phyloP scores from a whole-genome alignment of 2,888 invertebrate species.

The Tinea semifulvella region DNA sequence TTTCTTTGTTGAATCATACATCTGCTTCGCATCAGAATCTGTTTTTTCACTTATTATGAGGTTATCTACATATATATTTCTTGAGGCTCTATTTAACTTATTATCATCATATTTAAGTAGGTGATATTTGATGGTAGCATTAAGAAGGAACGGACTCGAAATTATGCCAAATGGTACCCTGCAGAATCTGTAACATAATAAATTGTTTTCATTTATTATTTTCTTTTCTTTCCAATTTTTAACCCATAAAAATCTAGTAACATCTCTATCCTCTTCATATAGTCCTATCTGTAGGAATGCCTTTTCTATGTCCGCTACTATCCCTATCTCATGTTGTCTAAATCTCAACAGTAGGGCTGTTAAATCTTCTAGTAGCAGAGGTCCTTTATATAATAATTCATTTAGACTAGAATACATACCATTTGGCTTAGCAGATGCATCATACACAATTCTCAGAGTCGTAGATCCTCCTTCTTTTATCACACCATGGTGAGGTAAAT shows the following conservation, averaged over 20 bases:
- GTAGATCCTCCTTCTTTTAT: neutral
- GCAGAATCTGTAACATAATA: neutral
- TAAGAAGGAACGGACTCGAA: conserved; percentile 10
- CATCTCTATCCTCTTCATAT: neutral
- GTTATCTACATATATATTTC: conserved; percentile 5
- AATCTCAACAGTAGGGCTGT: neutral
- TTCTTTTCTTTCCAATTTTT: neutral
- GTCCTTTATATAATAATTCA: neutral
- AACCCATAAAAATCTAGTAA: conserved; percentile 8
- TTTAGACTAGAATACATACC: neutral
- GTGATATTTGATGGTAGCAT: conserved; percentile 2
- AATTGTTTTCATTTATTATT: neutral
- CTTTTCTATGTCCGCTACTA: neutral
- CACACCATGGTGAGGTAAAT: neutral
- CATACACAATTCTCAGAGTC: neutral
- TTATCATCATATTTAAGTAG: neutral
- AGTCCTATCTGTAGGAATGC: conserved; percentile 3
- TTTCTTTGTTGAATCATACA: neutral
- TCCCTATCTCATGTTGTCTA: neutral
- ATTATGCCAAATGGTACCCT: conserved; percentile 8
- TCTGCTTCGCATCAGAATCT: neutral
- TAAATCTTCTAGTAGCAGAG: neutral
- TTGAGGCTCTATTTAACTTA: neutral
- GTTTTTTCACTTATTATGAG: neutral
- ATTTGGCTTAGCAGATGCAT: neutral